Conservation (phyloP, 2,113 vertebrate species). For the Lates calcarifer region DNA sequence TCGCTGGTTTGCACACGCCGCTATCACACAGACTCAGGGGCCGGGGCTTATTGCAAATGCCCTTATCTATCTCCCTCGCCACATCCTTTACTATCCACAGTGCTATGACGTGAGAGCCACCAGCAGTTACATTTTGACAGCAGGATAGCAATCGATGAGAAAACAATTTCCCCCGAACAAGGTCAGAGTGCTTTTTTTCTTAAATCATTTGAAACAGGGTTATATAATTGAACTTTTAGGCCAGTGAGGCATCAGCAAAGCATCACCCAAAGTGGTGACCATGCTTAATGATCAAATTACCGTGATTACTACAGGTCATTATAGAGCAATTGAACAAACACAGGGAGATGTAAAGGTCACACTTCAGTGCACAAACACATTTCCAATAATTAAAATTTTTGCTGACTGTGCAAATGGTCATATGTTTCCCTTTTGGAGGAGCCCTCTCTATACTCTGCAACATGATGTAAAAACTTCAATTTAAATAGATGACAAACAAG, state of each 20-base stretch:
- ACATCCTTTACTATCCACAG: constrained; percentile 45
- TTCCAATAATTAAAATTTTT: constrained; percentile 20
- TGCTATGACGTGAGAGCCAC: constrained; percentile 30
- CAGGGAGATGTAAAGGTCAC: constrained; percentile 1
- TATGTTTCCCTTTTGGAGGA: not conserved
- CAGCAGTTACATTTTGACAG: constrained; percentile 46
- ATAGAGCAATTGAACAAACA: not conserved
- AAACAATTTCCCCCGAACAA: constrained; percentile 53
- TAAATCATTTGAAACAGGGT: constrained; percentile 19
- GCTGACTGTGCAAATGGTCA: not conserved
- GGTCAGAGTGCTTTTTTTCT: constrained; percentile 30
- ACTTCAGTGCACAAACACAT: constrained; percentile 22
- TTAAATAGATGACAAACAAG: not conserved
- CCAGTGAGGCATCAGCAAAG: not conserved
- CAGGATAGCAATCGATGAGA: constrained; percentile 48
- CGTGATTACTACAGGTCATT: not conserved
- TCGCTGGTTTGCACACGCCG: not conserved
- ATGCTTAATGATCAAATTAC: not conserved
- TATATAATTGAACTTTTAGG: not conserved
- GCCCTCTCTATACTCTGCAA: no score
- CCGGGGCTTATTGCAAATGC: constrained; percentile 60
- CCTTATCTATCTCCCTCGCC: constrained; percentile 46
- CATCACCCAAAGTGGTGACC: not conserved
- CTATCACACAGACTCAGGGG: constrained; percentile 56
- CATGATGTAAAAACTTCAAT: not conserved